Evolutionary conservation across 2,888 invertebrate genomes (phyloP).

Genomic region (Euphydryas editha): DNA sequence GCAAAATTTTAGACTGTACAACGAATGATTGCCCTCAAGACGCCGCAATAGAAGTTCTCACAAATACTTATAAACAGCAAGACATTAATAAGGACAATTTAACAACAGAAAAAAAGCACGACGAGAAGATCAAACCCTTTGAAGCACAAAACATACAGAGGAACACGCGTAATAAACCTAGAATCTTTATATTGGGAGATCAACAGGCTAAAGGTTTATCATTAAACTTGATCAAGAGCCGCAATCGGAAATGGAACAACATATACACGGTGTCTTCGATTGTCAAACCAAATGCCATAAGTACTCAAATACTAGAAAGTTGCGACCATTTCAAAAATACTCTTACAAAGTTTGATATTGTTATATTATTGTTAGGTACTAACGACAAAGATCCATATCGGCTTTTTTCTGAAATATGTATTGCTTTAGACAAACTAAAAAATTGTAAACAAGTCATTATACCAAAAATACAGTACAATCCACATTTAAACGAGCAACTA

Average conservation of each 20-base stretch:
- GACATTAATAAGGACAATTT: too few species aligned
- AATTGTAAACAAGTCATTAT: background rate
- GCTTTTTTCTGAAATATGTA: background rate
- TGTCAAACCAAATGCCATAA: background rate
- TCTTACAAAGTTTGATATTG: constrained; percentile 1
- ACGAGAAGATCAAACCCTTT: too few species aligned
- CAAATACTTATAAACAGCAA: too few species aligned
- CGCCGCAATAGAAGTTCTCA: too few species aligned
- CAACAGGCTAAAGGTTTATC: background rate
- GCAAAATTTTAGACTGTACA: background rate
- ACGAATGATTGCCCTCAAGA: too few species aligned
- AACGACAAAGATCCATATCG: constrained; percentile 11
- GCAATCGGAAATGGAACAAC: background rate
- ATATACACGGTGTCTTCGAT: background rate
- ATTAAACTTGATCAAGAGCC: background rate
- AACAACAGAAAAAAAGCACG: too few species aligned
- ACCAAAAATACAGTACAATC: background rate
- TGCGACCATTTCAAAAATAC: background rate
- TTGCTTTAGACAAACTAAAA: background rate
- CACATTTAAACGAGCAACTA: constrained; percentile 1
- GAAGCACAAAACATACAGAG: background rate
- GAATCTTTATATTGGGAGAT: background rate
- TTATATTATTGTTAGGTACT: background rate
- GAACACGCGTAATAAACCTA: background rate
- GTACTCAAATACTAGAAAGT: too few species aligned